Evolutionary conservation across 2,888 invertebrate species (phyloP).

Genomic region (Acanthococcus lagerstroemiae): DNA sequence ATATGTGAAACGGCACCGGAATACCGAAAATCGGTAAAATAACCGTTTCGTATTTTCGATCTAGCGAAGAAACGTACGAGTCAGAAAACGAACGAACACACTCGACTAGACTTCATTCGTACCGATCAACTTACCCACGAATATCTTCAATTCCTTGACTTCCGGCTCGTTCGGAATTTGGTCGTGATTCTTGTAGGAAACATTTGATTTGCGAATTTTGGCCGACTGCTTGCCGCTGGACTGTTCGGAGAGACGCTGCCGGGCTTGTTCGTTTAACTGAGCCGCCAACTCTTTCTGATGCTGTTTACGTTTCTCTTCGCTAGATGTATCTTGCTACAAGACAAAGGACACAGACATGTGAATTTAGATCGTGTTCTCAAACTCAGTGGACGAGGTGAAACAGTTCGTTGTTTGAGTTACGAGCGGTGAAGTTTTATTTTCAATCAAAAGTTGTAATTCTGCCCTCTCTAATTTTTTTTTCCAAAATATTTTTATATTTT

Average conservation of each 20-base stretch:
- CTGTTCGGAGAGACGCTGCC: conserved; percentile 81
- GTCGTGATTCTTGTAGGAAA: conserved; percentile 84
- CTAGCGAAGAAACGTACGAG: conserved; percentile 46
- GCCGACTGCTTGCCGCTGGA: conserved; percentile 68
- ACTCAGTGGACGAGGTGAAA: too few relatives aligned
- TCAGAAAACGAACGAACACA: too few relatives aligned
- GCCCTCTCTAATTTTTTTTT: too few relatives aligned
- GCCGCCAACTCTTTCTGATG: conserved; percentile 92
- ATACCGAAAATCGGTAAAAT: conserved; percentile 93
- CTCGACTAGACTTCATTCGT: neutral
- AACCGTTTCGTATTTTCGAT: conserved; percentile 96
- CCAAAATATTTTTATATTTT: too few relatives aligned
- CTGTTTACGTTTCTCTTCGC: conserved; percentile 92
- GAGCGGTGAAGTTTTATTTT: too few relatives aligned
- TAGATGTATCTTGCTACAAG: conserved; percentile 48
- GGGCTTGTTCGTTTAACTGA: conserved; percentile 83
- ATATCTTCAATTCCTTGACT: conserved; percentile 85
- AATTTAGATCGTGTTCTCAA: too few relatives aligned
- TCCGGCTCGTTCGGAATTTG: conserved; percentile 91
- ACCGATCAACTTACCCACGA: conserved; percentile 61
- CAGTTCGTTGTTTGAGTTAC: too few relatives aligned
- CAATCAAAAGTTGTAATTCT: too few relatives aligned
- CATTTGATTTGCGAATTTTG: conserved; percentile 83
- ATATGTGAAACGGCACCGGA: conserved; percentile 96
- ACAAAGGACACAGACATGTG: neutral